Evolutionary conservation across 2,888 invertebrate genomes (phyloP), one percentile per base, ranked within the genome.

Genomic region (Callimorpha dominula): DNA sequence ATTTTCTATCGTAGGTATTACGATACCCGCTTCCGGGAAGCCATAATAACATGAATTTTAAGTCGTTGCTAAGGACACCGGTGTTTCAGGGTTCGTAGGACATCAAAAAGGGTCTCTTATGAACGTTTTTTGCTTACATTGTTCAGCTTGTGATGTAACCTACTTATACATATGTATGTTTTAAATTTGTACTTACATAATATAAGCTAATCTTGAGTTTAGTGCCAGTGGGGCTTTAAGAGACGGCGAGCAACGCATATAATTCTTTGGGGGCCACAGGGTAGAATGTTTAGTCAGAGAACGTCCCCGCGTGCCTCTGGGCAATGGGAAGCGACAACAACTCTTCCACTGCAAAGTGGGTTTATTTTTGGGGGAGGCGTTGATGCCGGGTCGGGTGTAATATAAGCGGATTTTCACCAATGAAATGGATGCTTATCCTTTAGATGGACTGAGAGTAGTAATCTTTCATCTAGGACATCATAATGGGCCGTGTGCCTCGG

Each of bases 1-100:
- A 78, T 84, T 84, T 78, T 78, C 83, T 76, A 76, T 81, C 75
- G 72, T 72, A 81, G 69, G 78, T 84, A 81, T 79, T 78, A 75
- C 71, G 76, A 75, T 78, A 75, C 73, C 69, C 73, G 72, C 72
- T 81, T 77, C 73, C 72, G 65, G 75, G 78, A 82, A 81, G 66
- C 74, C 68, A 52, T 76, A 79, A 81, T 79, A 76, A 73, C 68
- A 74, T 73, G 73, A 74, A 77, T 79, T 78, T 78, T 76, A 77
- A 77, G 57, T 74, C 72, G 79, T 76, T 46, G 43, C 43, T 46
- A 46, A 9, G 75, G 75, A 54, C 74, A 75, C 72, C 71, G 72
- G 69, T 74, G 63, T 71, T 77, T 70, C 57, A 4, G 70, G 65
- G 43, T 20, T 57, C 15, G 40, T 49, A 40, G 20, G 49, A 65